These are phyloP conservation scores for Druon quercuslanigerum DNA, from an alignment of 1,140 invertebrate species.

Conservation along the genomic window DNA sequence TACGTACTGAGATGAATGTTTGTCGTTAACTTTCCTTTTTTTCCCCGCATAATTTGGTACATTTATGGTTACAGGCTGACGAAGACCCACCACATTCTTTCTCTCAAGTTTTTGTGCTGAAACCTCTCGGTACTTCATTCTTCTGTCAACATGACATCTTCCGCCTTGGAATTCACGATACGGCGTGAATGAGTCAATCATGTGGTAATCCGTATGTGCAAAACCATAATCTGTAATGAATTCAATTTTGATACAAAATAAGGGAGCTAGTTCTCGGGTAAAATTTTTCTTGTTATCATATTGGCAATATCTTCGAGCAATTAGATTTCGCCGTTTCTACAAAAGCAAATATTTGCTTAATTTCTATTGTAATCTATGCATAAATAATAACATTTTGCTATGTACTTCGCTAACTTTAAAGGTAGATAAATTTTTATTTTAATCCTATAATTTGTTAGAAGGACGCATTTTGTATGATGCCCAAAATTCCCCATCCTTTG, in stretches of 20 bases:
- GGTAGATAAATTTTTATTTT: no score
- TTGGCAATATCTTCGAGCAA: constrained; percentile 54
- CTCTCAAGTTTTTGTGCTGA: constrained; percentile 92
- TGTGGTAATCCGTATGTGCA: constrained; percentile 34
- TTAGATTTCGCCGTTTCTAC: constrained; percentile 63
- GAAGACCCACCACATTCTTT: constrained; percentile 94
- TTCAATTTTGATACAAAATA: constrained; percentile 47
- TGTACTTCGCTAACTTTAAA: no score
- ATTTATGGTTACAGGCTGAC: constrained; percentile 84
- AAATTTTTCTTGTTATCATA: constrained; percentile 51
- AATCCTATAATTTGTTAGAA: no score
- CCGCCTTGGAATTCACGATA: constrained; percentile 91
- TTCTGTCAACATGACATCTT: constrained; percentile 96
- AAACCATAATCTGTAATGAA: constrained; percentile 31
- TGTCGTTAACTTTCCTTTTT: background rate
- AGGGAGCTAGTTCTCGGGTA: constrained; percentile 61
- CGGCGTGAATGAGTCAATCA: constrained; percentile 76
- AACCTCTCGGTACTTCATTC: constrained; percentile 88
- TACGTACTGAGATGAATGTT: background rate
- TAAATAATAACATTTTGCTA: no score
- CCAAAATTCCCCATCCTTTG: no score
- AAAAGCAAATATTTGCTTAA: constrained; percentile 4
- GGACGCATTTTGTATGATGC: no score
- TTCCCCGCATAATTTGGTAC: background rate
- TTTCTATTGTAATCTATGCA: no score